These are phyloP conservation scores for Cuniculus paca DNA, from an alignment of 2,797 vertebrate genomes.

Conservation along the genomic window DNA sequence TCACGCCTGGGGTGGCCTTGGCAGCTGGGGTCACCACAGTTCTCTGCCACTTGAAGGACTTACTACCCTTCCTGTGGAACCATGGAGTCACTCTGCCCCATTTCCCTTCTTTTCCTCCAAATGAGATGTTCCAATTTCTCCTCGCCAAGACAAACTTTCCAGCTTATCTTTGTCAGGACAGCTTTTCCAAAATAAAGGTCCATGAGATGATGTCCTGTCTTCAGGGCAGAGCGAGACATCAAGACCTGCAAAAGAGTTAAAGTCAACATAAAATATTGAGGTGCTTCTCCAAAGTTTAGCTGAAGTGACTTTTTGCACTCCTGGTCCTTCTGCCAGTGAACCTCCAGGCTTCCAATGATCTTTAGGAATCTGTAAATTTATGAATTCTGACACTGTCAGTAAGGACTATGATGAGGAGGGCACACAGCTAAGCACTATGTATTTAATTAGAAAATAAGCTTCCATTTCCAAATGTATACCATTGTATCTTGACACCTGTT, in stretches of 20 bases:
- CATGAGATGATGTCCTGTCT: not conserved
- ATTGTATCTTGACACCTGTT: not conserved
- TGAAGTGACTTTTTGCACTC: not conserved
- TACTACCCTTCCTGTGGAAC: not conserved
- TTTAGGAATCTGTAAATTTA: not conserved
- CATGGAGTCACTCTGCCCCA: not conserved
- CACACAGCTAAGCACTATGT: not conserved
- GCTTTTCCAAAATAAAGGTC: not conserved
- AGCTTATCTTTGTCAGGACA: not conserved
- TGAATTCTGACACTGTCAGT: accelerated
- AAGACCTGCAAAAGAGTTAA: not conserved
- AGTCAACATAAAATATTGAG: not conserved
- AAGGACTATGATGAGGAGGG: not conserved
- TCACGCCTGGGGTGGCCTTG: not conserved
- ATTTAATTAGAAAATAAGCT: not conserved
- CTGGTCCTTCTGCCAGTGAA: not conserved
- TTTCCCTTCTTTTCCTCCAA: not conserved
- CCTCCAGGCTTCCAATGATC: not conserved
- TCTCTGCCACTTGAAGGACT: not conserved
- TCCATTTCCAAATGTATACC: not conserved
- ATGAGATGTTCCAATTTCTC: not conserved
- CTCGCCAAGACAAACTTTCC: not conserved
- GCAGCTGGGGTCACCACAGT: not conserved
- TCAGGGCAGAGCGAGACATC: not conserved
- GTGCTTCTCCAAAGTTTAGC: not conserved